A percentile compares a stretch with the other conserved stretches of the same genome.
Evolutionary conservation across 1,140 invertebrate genomes (phyloP).

Genomic region (Drosophila simulans): DNA sequence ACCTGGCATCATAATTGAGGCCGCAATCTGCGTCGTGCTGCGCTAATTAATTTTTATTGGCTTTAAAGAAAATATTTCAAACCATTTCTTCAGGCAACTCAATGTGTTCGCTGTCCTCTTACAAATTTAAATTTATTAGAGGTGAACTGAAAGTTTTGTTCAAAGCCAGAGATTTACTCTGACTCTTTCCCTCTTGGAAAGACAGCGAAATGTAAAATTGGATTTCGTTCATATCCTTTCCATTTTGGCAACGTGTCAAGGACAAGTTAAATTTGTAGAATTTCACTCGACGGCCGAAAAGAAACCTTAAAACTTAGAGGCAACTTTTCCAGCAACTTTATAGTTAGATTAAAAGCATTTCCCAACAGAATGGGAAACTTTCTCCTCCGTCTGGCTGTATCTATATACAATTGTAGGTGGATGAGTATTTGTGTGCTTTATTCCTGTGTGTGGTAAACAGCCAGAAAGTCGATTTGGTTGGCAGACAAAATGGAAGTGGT

Average conservation of each 20-base stretch:
- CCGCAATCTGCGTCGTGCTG: conserved; percentile 49
- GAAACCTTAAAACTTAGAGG: conserved; percentile 41
- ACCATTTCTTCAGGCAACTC: conserved; percentile 23
- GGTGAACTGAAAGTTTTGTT: conserved; percentile 15
- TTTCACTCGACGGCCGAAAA: conserved; percentile 13
- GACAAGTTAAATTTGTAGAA: conserved; percentile 66
- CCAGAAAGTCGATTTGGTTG: conserved; percentile 55
- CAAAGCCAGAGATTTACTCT: conserved; percentile 24
- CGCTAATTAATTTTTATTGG: conserved; percentile 74
- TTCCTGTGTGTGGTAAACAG: conserved; percentile 33
- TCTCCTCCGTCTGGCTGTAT: conserved; percentile 4
- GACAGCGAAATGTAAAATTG: conserved; percentile 48
- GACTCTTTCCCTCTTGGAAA: conserved; percentile 10
- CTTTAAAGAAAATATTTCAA: conserved; percentile 55
- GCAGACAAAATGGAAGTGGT: conserved; percentile 53
- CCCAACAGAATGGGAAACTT: conserved; percentile 54
- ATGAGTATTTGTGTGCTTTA: conserved; percentile 7
- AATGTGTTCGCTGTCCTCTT: conserved; percentile 50
- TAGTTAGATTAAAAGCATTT: conserved; percentile 78
- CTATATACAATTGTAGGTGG: conserved; percentile 6
- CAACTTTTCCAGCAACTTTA: conserved; percentile 62
- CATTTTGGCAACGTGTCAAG: conserved; percentile 58
- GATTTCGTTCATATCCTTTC: conserved; percentile 43
- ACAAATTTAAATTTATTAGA: conserved; percentile 27
- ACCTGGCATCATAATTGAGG: conserved; percentile 63